phyloP scores from a whole-genome alignment of 2,113 vertebrate species.

The Serinus canaria region DNA sequence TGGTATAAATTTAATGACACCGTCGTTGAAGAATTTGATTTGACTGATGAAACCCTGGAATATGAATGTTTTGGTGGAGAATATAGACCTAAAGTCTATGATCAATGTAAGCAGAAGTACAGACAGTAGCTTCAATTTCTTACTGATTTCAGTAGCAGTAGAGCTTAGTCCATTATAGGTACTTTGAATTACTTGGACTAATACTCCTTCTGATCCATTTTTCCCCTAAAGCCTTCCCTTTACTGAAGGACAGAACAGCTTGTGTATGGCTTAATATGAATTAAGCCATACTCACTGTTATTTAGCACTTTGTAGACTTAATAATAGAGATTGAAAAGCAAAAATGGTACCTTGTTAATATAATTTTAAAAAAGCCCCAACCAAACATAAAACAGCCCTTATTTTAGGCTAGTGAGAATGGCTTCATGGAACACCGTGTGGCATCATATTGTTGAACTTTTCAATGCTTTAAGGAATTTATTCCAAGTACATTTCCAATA shows the following conservation, averaged over 20 bases:
- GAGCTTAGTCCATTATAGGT: neutral
- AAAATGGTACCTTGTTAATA: neutral
- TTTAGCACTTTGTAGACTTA: neutral
- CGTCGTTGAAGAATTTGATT: conserved; percentile 94
- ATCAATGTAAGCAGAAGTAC: conserved; percentile 87
- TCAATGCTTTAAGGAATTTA: neutral
- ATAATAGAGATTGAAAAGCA: neutral
- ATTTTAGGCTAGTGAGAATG: neutral
- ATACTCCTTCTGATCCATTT: neutral
- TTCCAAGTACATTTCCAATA: neutral
- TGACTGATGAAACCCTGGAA: conserved; percentile 94
- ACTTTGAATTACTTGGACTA: neutral
- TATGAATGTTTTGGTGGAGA: conserved; percentile 99
- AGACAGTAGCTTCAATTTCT: neutral
- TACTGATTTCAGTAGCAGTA: neutral
- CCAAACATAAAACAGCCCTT: neutral
- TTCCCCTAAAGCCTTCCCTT: neutral
- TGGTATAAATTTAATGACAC: conserved; percentile 99
- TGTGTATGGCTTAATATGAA: neutral
- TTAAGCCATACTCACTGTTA: neutral
- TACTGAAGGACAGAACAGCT: neutral
- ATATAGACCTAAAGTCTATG: conserved; percentile 96
- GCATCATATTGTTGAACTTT: neutral
- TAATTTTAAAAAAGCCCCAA: neutral
- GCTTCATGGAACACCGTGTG: neutral